Evolutionary conservation across 1,140 invertebrate species (phyloP).

Genomic region (Antheraea pernyi): DNA sequence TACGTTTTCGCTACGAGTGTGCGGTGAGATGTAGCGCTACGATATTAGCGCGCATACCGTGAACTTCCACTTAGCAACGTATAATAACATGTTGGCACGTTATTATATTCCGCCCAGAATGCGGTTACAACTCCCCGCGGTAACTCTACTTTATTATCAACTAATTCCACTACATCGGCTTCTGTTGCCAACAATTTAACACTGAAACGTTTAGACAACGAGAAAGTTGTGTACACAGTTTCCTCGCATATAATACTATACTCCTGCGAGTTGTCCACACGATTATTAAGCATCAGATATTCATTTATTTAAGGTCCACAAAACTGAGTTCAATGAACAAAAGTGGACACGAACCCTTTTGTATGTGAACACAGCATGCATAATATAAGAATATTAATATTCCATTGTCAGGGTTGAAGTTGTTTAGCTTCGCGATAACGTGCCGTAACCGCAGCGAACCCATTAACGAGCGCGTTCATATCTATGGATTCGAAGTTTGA

Average conservation of each 20-base stretch:
- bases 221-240: background rate
- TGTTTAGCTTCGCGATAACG: background rate
- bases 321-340: no score
- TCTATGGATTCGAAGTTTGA: background rate
- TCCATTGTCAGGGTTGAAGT: background rate
- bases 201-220: background rate
- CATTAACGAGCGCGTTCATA: background rate
- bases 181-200: background rate
- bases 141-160: background rate
- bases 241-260: no score
- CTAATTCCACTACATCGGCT: background rate
- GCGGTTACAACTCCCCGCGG: no score
- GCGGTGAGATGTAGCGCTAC: background rate
- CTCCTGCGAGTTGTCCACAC: no score
- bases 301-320: no score
- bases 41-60: background rate
- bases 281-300: no score
- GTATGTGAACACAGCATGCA: no score
- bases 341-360: no score
- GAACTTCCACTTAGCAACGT: background rate
- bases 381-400: no score
- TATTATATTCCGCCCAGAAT: background rate
- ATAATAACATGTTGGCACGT: background rate
- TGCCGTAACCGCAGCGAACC: background rate
- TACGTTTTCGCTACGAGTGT: background rate